Percentiles rank a stretch among this genome's conserved stretches.
These are phyloP conservation scores for Bedellia somnulentella DNA, from an alignment of 2,888 invertebrate genomes.

Conservation along the genomic window DNA sequence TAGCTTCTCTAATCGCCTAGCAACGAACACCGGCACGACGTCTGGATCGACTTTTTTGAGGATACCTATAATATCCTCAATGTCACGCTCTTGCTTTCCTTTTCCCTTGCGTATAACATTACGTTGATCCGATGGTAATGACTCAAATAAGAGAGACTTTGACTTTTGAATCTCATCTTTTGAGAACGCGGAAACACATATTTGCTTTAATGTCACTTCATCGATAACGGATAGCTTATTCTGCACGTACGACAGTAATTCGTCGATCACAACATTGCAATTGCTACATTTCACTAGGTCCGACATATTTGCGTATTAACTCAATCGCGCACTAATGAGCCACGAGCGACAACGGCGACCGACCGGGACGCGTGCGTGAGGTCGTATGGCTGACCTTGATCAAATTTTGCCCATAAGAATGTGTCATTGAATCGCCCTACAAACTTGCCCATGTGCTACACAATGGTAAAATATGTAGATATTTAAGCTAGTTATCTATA, in stretches of 20 bases:
- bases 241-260: too few species aligned
- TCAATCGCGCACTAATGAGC: too few species aligned
- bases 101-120: background rate
- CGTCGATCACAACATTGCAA: background rate
- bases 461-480: too few species aligned
- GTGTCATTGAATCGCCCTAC: too few species aligned
- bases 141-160: background rate
- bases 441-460: too few species aligned
- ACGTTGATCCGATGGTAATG: background rate
- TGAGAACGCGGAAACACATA: background rate
- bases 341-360: too few species aligned
- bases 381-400: too few species aligned
- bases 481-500: too few species aligned
- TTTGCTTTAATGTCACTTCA: background rate
- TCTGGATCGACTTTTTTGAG: background rate
- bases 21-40: background rate
- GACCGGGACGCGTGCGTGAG: too few species aligned
- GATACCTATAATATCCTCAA: background rate
- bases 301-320: background rate
- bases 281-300: background rate
- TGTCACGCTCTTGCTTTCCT: background rate
- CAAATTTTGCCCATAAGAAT: too few species aligned
- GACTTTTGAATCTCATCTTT: background rate
- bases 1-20: background rate
- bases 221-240: background rate